A percentile compares a stretch with the other conserved stretches of the same genome.
These are phyloP conservation scores for Ovis canadensis DNA, from an alignment of 2,113 vertebrate species.

Conservation along the genomic window DNA sequence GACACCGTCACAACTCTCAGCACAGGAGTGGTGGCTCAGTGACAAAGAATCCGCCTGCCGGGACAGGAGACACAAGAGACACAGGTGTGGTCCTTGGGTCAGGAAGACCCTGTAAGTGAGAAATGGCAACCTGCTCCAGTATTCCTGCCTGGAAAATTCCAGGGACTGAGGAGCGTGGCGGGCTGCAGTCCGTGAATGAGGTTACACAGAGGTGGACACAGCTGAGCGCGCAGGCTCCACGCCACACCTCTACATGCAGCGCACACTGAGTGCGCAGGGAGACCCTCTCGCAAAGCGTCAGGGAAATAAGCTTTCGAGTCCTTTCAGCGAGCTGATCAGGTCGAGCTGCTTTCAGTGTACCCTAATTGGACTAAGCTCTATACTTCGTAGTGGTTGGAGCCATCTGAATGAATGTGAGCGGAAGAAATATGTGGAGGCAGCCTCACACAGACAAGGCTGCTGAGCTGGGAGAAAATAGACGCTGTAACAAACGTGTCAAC, in stretches of 20 bases:
- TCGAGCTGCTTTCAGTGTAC: neutral
- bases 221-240: rapidly evolving
- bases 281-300: neutral
- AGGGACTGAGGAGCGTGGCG: neutral
- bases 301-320: neutral
- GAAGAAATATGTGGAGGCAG: neutral
- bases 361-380: neutral
- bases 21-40: neutral
- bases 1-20: neutral
- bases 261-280: neutral
- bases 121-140: neutral
- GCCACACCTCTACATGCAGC: rapidly evolving
- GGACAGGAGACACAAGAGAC: neutral
- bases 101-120: neutral
- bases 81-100: neutral
- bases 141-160: neutral
- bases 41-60: rapidly evolving
- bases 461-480: neutral
- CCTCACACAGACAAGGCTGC: neutral
- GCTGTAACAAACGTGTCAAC: neutral
- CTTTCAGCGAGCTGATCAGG: neutral
- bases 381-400: neutral
- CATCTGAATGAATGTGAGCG: neutral
- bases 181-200: neutral
- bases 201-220: neutral